Base-by-base conservation (phyloP, 1,140 invertebrate genomes). In the Zaprionus ornatus region DNA sequence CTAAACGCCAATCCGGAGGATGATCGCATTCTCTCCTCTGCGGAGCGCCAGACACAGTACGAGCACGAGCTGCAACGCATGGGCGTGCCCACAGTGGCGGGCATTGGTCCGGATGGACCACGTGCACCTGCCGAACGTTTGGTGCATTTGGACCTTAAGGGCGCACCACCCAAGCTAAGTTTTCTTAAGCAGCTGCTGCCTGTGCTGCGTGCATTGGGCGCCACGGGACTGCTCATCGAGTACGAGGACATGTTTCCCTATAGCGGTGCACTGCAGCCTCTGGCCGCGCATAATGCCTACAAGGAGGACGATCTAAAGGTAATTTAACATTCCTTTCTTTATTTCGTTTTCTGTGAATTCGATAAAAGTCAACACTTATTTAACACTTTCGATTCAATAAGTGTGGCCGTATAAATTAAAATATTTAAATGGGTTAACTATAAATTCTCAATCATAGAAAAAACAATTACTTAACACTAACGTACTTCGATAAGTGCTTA, bases 201-300 rank as follows among this genome's bases (percentile, higher is more conserved):
- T 3, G 93, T 97, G 65, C 87, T 99, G 0, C 95, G 95, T 80
- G 94, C 94, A 54, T 91, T 97, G 80, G 97, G 96, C 19, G 97
- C 97, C 1, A 99, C 97, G 52, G 98, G 97, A 1, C 92, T 99
- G 25, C 93, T 99, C 2, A 93, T 99, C 61, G 99, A 99, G 93
- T 99, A 99, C 93, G 99, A 99, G 93, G 99, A 99, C 84, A 99
- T 98, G 97, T 99, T 99, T 93, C 98, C 98, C 0, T 99, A 97
- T 92, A 94, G 93, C 23, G 97, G 95, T 1, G 91, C 93, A 0
- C 91, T 99, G 4, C 93, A 92, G 62, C 92, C 94, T 57, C 93
- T 98, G 7, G 93, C 95, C 1, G 96, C 97, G 4, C 93, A 93
- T 32, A 97, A 98, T 93, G 95, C 95, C 59, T 99, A 99, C 90